Base-by-base conservation (phyloP, 53 echinoderm and acorn worm species). In the Crossaster papposus region DNA sequence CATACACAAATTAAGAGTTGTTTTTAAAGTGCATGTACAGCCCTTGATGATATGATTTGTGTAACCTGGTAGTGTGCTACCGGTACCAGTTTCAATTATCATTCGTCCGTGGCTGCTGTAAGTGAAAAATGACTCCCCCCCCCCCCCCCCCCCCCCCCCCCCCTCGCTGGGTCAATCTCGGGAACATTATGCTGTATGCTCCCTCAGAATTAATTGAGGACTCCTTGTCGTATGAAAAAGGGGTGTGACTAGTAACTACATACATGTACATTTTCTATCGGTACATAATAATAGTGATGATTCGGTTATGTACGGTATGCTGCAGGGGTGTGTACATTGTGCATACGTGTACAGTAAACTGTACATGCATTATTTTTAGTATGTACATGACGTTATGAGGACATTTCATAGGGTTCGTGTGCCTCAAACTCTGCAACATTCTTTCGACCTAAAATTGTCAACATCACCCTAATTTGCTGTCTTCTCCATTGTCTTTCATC, bases 151-250 rank as follows among this genome's bases (percentile, higher is more conserved):
- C 24, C n/a, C 28, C 20, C 17, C 2, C 10, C 24, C 17, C 2
- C 10, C 24, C n/a, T 68, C 20, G 58, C 58, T 58, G 58, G 14
- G 58, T 58, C 58, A 14, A 18, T 68, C 22, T 28, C 68, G 5
- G 28, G 68, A 68, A 28, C 68, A 68, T 68, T 68, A 68, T 28
- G 68, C 68, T 26, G 26, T 7, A 68, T 23, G 28, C 7, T n/a
- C 29, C 30, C 18, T 54, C 52, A 79, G 54, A 79, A 79, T 79
- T 79, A 79, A 79, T 79, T 79, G 53, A 20, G n/a, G 31, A 54
- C 28, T 10, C 2, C 51, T 18, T 29, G 24, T 79, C 44, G 18
- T 34, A 24, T n/a, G 78, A 20, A 78, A n/a, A 78, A 79, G 28
- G 55, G 81, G 81, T 81, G 81, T 81, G 81, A 81, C 81, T 62